These are phyloP conservation scores for Puntigrus tetrazona DNA, from an alignment of 2,113 vertebrate genomes.

Conservation along the genomic window DNA sequence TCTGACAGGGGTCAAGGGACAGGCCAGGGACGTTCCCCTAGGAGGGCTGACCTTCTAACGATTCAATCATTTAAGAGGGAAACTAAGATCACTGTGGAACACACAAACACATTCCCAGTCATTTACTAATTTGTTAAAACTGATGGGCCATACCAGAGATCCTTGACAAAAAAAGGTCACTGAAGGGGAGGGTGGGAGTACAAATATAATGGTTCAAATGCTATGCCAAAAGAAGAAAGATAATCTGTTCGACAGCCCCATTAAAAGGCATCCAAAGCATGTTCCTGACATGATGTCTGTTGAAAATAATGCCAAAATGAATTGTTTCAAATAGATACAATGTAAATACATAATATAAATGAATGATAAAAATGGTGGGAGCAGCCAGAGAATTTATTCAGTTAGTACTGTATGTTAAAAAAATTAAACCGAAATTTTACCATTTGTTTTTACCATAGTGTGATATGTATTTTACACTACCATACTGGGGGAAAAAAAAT, in stretches of 20 bases:
- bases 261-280: not conserved
- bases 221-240: not conserved
- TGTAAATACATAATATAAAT: not conserved
- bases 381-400: not conserved
- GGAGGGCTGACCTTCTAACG: slow-evolving; percentile 59
- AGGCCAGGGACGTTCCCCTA: slow-evolving; percentile 60
- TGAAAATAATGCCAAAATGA: not conserved
- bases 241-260: not conserved
- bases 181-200: slow-evolving; percentile 39
- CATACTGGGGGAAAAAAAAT: not conserved
- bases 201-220: not conserved
- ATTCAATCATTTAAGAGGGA: slow-evolving; percentile 62
- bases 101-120: slow-evolving; percentile 21
- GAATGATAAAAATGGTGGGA: not conserved
- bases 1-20: slow-evolving; percentile 70
- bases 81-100: slow-evolving; percentile 21
- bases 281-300: not conserved
- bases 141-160: slow-evolving; percentile 61
- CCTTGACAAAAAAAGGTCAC: slow-evolving; percentile 63
- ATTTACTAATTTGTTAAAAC: slow-evolving; percentile 56
- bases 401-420: not conserved
- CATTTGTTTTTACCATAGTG: not conserved
- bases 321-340: not conserved
- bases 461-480: not conserved
- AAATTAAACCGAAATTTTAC: not conserved